These are phyloP conservation scores for Anneissia japonica DNA, from an alignment of 35 echinoderm and acorn worm genomes.

Conservation along the genomic window DNA sequence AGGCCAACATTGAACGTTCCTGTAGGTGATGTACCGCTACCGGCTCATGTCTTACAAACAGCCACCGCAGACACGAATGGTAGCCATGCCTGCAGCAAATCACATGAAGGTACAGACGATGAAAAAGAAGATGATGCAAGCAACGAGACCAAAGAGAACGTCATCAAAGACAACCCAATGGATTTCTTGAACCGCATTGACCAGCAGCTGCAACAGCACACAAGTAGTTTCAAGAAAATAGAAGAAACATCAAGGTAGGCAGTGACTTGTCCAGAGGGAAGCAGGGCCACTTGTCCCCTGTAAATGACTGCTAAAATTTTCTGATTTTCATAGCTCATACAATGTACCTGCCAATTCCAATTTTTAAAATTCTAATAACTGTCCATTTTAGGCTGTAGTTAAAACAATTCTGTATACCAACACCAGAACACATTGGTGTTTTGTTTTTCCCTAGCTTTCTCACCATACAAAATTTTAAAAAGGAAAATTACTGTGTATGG, in stretches of 20 bases:
- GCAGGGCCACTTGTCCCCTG: background rate
- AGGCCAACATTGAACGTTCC: slow-evolving; percentile 79
- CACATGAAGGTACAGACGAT: background rate
- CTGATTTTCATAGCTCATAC: background rate
- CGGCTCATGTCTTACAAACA: slow-evolving; percentile 81
- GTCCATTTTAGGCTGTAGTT: background rate
- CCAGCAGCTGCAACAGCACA: slow-evolving; percentile 8
- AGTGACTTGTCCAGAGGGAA: background rate
- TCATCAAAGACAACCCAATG: background rate
- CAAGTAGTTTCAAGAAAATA: slow-evolving; percentile 19
- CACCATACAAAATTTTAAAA: too few species aligned
- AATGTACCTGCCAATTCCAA: background rate
- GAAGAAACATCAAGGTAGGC: slow-evolving; percentile 27
- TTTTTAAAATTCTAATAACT: slow-evolving; percentile 9
- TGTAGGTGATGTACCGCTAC: slow-evolving; percentile 89
- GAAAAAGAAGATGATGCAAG: background rate
- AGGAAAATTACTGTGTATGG: too few species aligned
- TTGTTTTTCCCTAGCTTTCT: too few species aligned
- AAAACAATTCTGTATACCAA: slow-evolving; percentile 7
- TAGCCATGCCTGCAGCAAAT: background rate
- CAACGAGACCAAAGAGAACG: background rate
- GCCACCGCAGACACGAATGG: slow-evolving; percentile 38
- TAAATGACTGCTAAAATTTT: background rate
- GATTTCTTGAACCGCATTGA: slow-evolving; percentile 50
- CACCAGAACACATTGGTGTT: background rate